Evolutionary conservation across 2,797 vertebrate genomes (phyloP), one percentile per base, ranked within the genome.

Genomic region (Natrix natrix): DNA sequence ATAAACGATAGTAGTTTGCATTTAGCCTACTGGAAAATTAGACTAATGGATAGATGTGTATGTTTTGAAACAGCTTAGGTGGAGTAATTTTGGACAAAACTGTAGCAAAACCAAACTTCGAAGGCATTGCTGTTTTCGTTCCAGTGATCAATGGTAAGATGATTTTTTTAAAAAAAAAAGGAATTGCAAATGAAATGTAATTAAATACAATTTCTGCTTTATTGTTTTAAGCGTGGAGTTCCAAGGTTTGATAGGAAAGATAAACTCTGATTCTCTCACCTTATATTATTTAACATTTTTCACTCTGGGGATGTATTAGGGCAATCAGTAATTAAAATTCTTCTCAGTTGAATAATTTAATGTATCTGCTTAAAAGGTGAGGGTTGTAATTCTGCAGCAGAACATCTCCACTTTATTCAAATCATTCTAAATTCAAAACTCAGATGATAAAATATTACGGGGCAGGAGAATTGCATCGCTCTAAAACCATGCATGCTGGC

Each of bases 41-140:
- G 28, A 93, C 60, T 89, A 48, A 92, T 32, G 43, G 5, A 37
- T 59, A 2, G 12, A 2, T 91, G 22, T 26, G 92, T 54, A 22
- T 95, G 95, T 94, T 92, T 93, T 87, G 4, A 32, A 87, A 96
- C 96, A 99, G 99, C 95, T 97, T 99, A 1, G 99, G 99, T 92
- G 99, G 99, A 2, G 98, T 99, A 7, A 99, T 99, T 96, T 97
- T 99, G 97, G 98, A 99, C 97, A 99, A 98, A 97, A 99, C 99
- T 28, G 97, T 99, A 93, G 98, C 98, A 2, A 97, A 98, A 93
- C 98, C 98, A 24, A 98, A 98, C 56, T 99, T 98, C 91, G 95
- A 98, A 97, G 99, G 99, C 94, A 99, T 99, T 98, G 99, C 99
- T 6, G 97, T 99, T 93, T 99, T 99, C 86, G 99, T 99, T 0